Evolutionary conservation across 2,113 vertebrate species (phyloP).

Genomic region (Arvicanthis niloticus): DNA sequence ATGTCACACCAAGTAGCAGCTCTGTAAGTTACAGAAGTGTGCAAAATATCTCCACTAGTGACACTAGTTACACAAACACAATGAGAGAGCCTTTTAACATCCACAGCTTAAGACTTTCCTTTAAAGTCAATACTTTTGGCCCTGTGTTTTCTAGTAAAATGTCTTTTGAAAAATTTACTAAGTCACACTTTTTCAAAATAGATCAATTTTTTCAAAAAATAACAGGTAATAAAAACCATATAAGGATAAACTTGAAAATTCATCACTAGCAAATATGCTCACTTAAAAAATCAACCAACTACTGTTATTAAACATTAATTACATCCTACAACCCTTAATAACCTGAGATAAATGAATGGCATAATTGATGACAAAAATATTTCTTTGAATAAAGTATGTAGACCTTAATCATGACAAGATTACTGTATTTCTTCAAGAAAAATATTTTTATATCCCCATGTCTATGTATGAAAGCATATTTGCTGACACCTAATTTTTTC

Average conservation of each 20-base stretch:
- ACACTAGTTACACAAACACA: neutral
- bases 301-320: constrained; percentile 24
- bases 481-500: neutral
- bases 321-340: neutral
- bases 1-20: neutral
- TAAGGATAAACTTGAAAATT: neutral
- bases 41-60: neutral
- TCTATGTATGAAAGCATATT: neutral
- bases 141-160: neutral
- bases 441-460: neutral
- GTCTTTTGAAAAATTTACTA: neutral
- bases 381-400: neutral
- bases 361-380: neutral
- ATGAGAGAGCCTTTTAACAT: neutral
- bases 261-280: neutral
- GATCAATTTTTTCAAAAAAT: neutral
- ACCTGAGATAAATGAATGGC: neutral
- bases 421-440: neutral
- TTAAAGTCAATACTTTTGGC: neutral
- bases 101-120: neutral
- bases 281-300: neutral
- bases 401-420: neutral
- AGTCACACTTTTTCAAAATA: neutral
- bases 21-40: neutral
- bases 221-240: too few relatives aligned